Base-by-base conservation (phyloP, 1,140 invertebrate genomes). In the Phenacoccus solenopsis region DNA sequence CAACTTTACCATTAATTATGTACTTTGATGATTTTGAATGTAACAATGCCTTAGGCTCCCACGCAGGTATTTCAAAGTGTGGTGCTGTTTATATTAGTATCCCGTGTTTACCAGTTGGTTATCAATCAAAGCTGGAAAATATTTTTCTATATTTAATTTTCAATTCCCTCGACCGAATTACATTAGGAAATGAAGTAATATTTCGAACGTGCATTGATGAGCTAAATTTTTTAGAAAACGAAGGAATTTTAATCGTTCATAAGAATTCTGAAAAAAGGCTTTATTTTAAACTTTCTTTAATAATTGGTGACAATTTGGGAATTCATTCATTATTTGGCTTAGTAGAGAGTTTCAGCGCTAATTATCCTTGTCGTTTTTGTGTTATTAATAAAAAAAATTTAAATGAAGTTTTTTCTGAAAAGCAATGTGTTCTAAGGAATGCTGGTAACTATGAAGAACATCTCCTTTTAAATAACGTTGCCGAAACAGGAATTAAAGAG, bases 1-100 rank as follows among this genome's bases (percentile, higher is more conserved):
- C 30, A 32, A 32, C 30, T 7, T 70, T 74, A 12, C 74, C 74
- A 21, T 68, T 73, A 5, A 72, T 73, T 61, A 21, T 74, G 2
- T 73, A 67, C 49, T 69, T 73, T 67, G 71, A 74, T 61, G 73
- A 71, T 56, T 74, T 67, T 28, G 69, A 74, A 67, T 21, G 59
- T 22, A 69, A 64, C 12, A 73, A 74, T 74, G 69, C 72, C 9
- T 49, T 74, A 0, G 72, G 72, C 7, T 72, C 68, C 13, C 67
- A 70, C 22, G 38, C 72, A 0, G 59, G 69, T n/a, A 35, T 73
- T 25, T 35, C 73, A 28, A 73, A 72, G 70, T 59, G 73, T 27
- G 56, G 64, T 28, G 73, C 30, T 25, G 69, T 73, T 16, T 74
- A 74, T 20, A n/a, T 69, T 9, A 56, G 64, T 20, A 25, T 73